These are phyloP conservation scores for Daboia siamensis DNA, from an alignment of 2,113 vertebrate genomes.

Conservation along the genomic window DNA sequence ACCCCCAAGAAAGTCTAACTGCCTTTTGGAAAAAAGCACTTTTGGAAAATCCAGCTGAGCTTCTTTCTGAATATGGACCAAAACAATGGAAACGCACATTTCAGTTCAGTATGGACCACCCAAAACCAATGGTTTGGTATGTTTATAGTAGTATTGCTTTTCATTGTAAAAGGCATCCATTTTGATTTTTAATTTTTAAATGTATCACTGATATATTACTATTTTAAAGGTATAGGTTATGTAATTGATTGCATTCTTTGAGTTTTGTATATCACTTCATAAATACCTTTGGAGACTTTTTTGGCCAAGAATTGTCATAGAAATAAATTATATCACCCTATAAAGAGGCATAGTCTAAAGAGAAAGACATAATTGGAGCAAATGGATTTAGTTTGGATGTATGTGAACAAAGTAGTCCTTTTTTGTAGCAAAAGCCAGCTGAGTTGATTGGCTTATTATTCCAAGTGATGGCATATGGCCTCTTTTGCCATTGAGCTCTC, in stretches of 20 bases:
- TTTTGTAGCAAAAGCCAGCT: background rate
- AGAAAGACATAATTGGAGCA: background rate
- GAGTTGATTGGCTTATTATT: background rate
- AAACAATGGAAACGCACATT: background rate
- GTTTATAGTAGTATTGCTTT: background rate
- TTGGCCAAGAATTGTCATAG: background rate
- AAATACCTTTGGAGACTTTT: background rate
- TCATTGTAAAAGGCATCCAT: background rate
- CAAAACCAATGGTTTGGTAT: background rate
- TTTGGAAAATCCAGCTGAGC: background rate
- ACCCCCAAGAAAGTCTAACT: background rate
- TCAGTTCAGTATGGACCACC: background rate
- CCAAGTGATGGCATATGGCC: background rate
- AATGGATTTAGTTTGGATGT: background rate
- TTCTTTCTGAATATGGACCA: background rate
- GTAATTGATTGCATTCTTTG: background rate
- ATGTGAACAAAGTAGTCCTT: background rate
- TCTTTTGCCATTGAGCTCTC: background rate
- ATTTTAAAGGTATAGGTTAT: background rate
- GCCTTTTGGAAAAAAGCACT: background rate
- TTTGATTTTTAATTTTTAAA: background rate
- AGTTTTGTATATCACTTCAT: background rate
- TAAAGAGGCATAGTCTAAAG: background rate
- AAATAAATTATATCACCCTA: background rate
- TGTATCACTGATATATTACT: background rate